A percentile compares a stretch with the other conserved stretches of the same genome.
phyloP scores from a whole-genome alignment of 2,797 vertebrate species.

The Spea hammondii region DNA sequence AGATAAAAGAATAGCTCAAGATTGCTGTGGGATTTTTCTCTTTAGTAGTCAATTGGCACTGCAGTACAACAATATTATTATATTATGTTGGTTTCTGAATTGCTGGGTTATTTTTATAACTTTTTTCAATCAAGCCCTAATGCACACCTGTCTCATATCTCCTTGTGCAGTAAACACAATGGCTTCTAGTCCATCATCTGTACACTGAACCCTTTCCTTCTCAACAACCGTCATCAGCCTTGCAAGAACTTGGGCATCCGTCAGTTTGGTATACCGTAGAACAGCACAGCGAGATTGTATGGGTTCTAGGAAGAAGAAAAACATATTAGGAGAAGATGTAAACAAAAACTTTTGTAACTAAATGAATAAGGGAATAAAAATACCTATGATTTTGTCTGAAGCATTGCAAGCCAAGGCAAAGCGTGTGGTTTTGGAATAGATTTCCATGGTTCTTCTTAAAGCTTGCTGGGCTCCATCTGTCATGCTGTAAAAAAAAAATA shows the following conservation, averaged over 20 bases:
- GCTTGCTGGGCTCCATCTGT: constrained; percentile 97
- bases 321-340: background rate
- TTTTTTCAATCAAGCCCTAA: background rate
- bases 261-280: constrained; percentile 91
- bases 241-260: constrained; percentile 84
- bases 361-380: background rate
- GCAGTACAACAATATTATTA: too few species aligned
- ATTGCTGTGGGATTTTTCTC: too few species aligned
- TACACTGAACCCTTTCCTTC: constrained; percentile 76
- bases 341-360: background rate
- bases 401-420: constrained; percentile 95
- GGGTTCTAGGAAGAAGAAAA: constrained; percentile 71
- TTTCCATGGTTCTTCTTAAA: constrained; percentile 94
- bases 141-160: constrained; percentile 93
- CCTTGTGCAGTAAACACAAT: constrained; percentile 97
- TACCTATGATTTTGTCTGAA: constrained; percentile 94
- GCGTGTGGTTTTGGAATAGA: constrained; percentile 95
- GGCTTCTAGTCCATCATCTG: constrained; percentile 91
- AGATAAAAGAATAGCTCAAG: too few species aligned
- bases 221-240: constrained; percentile 85
- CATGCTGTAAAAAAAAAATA: constrained; percentile 75
- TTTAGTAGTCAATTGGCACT: too few species aligned
- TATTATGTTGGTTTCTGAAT: too few species aligned
- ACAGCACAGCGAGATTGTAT: constrained; percentile 96
- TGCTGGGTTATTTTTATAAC: too few species aligned